Percentiles rank a stretch among this genome's conserved stretches.
These are phyloP conservation scores for Leptopilina clavipes DNA, from an alignment of 1,140 invertebrate genomes.

Conservation along the genomic window DNA sequence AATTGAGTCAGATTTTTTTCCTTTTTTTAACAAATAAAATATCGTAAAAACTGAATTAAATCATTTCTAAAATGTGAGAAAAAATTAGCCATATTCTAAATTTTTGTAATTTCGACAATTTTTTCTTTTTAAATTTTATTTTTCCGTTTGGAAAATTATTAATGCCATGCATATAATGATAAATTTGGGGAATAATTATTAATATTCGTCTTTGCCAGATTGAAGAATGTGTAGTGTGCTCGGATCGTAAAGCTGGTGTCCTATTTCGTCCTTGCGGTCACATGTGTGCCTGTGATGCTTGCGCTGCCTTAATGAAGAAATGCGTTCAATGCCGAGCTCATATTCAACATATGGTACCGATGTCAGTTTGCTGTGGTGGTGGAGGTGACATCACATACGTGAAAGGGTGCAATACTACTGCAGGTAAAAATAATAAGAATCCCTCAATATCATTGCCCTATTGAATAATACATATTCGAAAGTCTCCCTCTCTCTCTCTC, in stretches of 20 bases:
- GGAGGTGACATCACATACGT: constrained; percentile 64
- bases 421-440: constrained; percentile 39
- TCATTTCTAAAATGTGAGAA: too few species aligned
- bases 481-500: too few species aligned
- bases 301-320: constrained; percentile 96
- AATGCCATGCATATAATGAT: too few species aligned
- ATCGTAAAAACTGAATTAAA: too few species aligned
- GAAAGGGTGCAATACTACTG: constrained; percentile 58
- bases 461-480: constrained; percentile 11
- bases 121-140: too few species aligned
- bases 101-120: too few species aligned
- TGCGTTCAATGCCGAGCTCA: constrained; percentile 94
- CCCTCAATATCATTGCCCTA: constrained; percentile 15
- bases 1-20: too few species aligned
- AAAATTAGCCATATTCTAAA: too few species aligned
- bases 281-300: constrained; percentile 95
- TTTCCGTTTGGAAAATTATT: too few species aligned
- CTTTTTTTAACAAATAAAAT: too few species aligned
- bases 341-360: constrained; percentile 86
- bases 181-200: constrained; percentile 23
- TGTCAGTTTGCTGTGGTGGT: constrained; percentile 82
- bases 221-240: constrained; percentile 97
- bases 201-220: constrained; percentile 78
- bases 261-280: constrained; percentile 96
- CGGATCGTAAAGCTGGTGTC: constrained; percentile 92